phyloP scores from a whole-genome alignment of 2,888 invertebrate genomes.

The Pomacea canaliculata region DNA sequence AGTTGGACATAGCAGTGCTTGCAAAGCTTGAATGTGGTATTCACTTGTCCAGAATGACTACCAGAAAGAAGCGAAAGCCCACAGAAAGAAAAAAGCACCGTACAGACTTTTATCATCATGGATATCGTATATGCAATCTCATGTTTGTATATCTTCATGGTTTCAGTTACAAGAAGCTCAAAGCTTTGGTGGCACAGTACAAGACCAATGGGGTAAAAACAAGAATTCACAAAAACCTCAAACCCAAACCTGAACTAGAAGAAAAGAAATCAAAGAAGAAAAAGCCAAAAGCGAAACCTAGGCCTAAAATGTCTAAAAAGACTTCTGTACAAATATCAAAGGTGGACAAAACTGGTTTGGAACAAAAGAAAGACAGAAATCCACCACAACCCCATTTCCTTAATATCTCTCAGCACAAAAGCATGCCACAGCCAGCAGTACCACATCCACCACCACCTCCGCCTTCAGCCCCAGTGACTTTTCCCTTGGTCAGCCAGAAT shows the following conservation, averaged over 20 bases:
- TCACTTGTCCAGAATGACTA: constrained; percentile 19
- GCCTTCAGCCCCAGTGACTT: not conserved
- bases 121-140: constrained; percentile 16
- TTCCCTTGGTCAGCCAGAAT: constrained; percentile 10
- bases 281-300: constrained; percentile 5
- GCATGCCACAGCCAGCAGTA: not conserved
- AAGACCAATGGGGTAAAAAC: constrained; percentile 20
- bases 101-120: constrained; percentile 21
- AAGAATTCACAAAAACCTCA: constrained; percentile 18
- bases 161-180: constrained; percentile 23
- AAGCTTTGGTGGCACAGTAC: constrained; percentile 16
- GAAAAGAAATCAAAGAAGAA: constrained; percentile 4
- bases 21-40: constrained; percentile 22
- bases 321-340: not conserved
- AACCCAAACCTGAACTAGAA: constrained; percentile 2
- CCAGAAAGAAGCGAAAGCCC: constrained; percentile 17
- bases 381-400: not conserved
- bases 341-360: not conserved
- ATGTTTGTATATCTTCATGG: constrained; percentile 23
- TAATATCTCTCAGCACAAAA: not conserved
- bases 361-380: not conserved
- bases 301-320: not conserved
- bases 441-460: not conserved
- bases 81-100: constrained; percentile 19
- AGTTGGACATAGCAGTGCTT: constrained; percentile 19